Base-by-base conservation (phyloP, 2,888 invertebrate species). In the Tachina fera region DNA sequence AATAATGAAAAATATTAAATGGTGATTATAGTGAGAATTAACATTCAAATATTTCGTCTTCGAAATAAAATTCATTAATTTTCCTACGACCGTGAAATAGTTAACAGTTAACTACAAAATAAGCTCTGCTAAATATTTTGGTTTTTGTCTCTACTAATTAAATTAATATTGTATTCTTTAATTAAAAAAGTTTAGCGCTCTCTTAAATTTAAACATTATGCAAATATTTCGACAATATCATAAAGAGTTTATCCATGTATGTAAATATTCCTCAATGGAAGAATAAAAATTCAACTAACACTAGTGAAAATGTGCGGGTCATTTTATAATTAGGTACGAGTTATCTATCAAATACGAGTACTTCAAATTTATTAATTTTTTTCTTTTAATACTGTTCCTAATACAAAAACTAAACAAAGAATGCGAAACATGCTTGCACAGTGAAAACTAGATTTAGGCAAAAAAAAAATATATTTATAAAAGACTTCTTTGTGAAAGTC, bases 261-360 rank as follows among this genome's bases (percentile, higher is more conserved):
- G 9, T 47, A 53, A 31, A 45, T 53, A 58, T 67, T n/a, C 13
- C 22, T 22, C 39, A 81, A 65, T 43, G 51, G 22, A 39, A 61
- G n/a, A 14, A 14, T 71, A 68, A 39, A 49, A 81, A 41, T 70
- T 41, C 43, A 74, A n/a, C 45, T 14, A 39, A 71, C 60, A 56
- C 60, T 63, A 47, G 47, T 60, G 22, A 58, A 77, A 83, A 83
- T 76, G 83, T 86, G 86, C 86, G 86, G 86, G 86, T 76, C 70
- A 65, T 72, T 86, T 75, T 83, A 16, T 83, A 83, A 86, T 86
- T 86, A 86, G 72, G 51, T 76, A 61, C 63, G 74, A 82, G 49
- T 56, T 43, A n/a, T 63, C 19, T 60, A 31, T 19, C 51, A 78
- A 83, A 70, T 72, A 76, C 51, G 45, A 43, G 61, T 78, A 75